These are phyloP conservation scores for Asobara japonica DNA, from an alignment of 1,140 invertebrate species.

Conservation along the genomic window DNA sequence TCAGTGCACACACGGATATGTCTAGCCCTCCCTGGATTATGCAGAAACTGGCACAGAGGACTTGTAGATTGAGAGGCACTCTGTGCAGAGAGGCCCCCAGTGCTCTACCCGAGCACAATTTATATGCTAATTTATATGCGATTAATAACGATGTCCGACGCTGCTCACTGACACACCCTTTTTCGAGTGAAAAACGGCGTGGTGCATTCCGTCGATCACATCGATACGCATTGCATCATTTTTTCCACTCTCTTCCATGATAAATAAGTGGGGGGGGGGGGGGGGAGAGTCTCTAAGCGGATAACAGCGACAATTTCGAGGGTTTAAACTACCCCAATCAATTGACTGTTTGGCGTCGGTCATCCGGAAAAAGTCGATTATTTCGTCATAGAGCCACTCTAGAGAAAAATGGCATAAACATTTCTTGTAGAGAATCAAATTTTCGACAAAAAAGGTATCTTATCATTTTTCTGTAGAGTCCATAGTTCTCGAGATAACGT, in stretches of 20 bases:
- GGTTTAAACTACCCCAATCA: no score
- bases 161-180: constrained; percentile 64
- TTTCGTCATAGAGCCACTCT: no score
- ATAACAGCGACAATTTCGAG: no score
- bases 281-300: no score
- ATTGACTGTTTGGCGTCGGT: no score
- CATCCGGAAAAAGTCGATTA: no score
- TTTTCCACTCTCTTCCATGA: not conserved
- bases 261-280: no score
- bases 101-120: constrained; percentile 56
- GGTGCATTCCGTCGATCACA: constrained; percentile 43
- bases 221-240: constrained; percentile 36
- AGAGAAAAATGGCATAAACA: no score
- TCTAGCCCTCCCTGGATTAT: constrained; percentile 60
- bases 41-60: constrained; percentile 41
- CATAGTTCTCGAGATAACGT: no score
- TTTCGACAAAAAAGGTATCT: no score
- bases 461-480: no score
- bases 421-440: no score
- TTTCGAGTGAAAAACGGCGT: not conserved
- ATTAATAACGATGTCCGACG: constrained; percentile 67
- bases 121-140: constrained; percentile 69
- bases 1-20: constrained; percentile 4
- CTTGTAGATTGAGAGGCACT: constrained; percentile 31
- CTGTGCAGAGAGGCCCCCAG: constrained; percentile 30